Conservation (phyloP, 2,113 vertebrate species). For the Marmota flaviventris region DNA sequence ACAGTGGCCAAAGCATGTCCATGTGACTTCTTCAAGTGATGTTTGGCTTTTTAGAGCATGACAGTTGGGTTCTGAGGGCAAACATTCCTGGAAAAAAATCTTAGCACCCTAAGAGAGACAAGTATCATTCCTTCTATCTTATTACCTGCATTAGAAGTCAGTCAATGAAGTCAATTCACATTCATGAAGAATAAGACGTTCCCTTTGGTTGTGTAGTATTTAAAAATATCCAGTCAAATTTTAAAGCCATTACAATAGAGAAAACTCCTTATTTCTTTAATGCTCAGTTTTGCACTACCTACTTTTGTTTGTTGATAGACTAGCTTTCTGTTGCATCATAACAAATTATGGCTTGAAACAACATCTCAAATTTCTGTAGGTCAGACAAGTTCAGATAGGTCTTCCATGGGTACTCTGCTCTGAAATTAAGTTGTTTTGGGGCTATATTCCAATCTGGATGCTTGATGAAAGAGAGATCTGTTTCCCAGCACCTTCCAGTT, state of each 20-base stretch:
- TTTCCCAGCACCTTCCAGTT: too few relatives aligned
- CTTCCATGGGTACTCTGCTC: background rate
- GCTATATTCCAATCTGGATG: background rate
- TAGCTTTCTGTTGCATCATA: background rate
- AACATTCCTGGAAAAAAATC: conserved; percentile 45
- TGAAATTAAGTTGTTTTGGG: background rate
- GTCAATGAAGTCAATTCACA: background rate
- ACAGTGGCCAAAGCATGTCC: conserved; percentile 45
- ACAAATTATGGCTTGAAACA: background rate
- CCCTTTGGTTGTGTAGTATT: background rate
- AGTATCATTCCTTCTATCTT: conserved; percentile 51
- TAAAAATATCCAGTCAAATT: background rate
- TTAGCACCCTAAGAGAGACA: background rate
- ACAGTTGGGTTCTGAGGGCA: conserved; percentile 51
- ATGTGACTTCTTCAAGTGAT: conserved; percentile 20
- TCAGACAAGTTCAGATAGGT: background rate
- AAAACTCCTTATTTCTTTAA: background rate
- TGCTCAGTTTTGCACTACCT: background rate
- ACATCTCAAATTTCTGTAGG: background rate
- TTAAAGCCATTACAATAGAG: background rate
- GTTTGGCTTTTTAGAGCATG: background rate
- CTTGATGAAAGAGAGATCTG: too few relatives aligned
- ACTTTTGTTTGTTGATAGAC: background rate
- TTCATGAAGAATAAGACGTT: background rate
- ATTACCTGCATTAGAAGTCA: conserved; percentile 37